A percentile compares a stretch with the other conserved stretches of the same genome.
These are phyloP conservation scores for Heterodera schachtii DNA, from an alignment of 1,140 invertebrate genomes.

Conservation along the genomic window DNA sequence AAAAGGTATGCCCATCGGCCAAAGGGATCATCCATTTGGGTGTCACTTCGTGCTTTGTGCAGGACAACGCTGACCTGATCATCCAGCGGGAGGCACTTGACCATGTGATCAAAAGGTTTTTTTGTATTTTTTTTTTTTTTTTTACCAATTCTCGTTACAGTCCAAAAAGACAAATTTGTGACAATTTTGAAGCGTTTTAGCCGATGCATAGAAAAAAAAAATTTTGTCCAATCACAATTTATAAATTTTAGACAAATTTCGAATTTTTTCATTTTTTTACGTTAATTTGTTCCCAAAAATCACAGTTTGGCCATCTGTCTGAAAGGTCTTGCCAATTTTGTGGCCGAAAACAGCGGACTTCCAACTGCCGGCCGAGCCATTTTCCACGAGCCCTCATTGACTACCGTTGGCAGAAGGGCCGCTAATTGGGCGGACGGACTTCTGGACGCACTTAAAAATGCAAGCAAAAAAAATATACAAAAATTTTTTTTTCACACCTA, in stretches of 20 bases:
- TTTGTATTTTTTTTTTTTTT: background rate
- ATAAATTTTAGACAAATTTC: background rate
- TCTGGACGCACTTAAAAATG: slow-evolving; percentile 85
- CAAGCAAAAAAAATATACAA: slow-evolving; percentile 66
- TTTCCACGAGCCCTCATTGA: slow-evolving; percentile 93
- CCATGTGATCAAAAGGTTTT: slow-evolving; percentile 78
- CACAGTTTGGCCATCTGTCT: slow-evolving; percentile 76
- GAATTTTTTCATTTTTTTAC: slow-evolving; percentile 6
- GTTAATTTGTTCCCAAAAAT: too few relatives aligned
- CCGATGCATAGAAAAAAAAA: too few relatives aligned
- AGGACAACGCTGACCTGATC: slow-evolving; percentile 94
- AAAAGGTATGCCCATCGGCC: slow-evolving; percentile 77
- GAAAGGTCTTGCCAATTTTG: slow-evolving; percentile 78
- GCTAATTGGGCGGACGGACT: slow-evolving; percentile 86
- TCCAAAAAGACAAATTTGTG: too few relatives aligned
- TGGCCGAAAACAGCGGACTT: slow-evolving; percentile 76
- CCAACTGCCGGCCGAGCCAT: slow-evolving; percentile 97
- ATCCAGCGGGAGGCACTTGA: slow-evolving; percentile 83
- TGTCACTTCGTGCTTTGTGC: slow-evolving; percentile 95
- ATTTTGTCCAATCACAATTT: background rate
- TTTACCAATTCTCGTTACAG: background rate
- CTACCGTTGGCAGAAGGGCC: slow-evolving; percentile 91
- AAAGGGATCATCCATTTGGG: slow-evolving; percentile 95
- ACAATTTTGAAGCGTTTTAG: too few relatives aligned
- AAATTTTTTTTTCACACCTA: too few relatives aligned